phyloP scores from a whole-genome alignment of 2,888 invertebrate genomes.

The Dermolepida albohirtum region DNA sequence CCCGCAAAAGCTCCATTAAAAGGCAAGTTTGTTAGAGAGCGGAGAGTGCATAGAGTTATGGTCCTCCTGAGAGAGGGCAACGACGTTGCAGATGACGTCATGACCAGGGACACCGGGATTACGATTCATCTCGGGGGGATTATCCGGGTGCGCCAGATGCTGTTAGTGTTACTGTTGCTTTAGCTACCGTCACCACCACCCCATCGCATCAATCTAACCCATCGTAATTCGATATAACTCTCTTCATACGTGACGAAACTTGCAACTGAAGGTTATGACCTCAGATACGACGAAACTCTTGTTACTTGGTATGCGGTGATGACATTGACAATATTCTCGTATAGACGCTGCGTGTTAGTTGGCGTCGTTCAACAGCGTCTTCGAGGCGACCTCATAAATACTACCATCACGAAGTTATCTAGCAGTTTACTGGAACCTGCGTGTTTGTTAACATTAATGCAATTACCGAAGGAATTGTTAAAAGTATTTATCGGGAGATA shows the following conservation, averaged over 20 bases:
- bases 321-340: constrained; percentile 1
- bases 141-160: constrained; percentile 58
- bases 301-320: constrained; percentile 10
- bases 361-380: constrained; percentile 19
- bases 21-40: constrained; percentile 49
- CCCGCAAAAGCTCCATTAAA: constrained; percentile 49
- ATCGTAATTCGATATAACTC: constrained; percentile 60
- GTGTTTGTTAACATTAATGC: constrained; percentile 21
- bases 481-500: constrained; percentile 31
- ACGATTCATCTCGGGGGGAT: constrained; percentile 61
- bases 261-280: constrained; percentile 46
- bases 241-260: constrained; percentile 60
- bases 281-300: constrained; percentile 5
- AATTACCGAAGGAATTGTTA: constrained; percentile 16
- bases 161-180: constrained; percentile 28
- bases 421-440: not conserved
- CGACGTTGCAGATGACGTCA: constrained; percentile 58
- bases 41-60: constrained; percentile 57
- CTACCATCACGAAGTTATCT: not conserved
- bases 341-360: constrained; percentile 5
- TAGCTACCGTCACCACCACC: constrained; percentile 33
- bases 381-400: constrained; percentile 19
- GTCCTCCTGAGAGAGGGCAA: constrained; percentile 47
- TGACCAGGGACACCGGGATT: constrained; percentile 58
- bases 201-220: constrained; percentile 56